Base-by-base conservation (phyloP, 2,113 vertebrate genomes). In the Lagenorhynchus albirostris region DNA sequence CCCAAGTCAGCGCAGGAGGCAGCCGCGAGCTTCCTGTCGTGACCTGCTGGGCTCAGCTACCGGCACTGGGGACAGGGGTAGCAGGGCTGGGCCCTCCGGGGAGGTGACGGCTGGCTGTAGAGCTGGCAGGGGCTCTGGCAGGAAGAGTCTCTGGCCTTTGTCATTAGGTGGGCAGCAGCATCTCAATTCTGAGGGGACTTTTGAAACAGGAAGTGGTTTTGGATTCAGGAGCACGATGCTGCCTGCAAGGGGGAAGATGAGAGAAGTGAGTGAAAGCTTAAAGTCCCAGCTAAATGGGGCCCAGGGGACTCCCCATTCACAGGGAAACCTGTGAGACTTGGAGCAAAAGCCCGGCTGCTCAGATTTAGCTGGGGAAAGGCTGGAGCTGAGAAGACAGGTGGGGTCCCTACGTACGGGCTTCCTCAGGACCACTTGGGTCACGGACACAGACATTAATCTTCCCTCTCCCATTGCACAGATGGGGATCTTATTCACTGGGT, bases 121-220 rank as follows among this genome's bases (percentile, higher is more conserved):
- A 73, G 53, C 67, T 80, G 67, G 77, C 70, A 47, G 79, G 55
- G 50, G 50, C 55, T 94, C 85, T 79, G 50, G 65, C 31, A 68
- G 31, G 87, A 96, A 95, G 63, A 77, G 25, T 55, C 41, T 71
- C 76, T 88, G 84, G 67, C 33, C 38, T 89, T 74, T 96, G 47
- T 33, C 55, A 73, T 33, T 38, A 92, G 41, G 68, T 94, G 58
- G 55, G 47, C 74, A 89, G 38, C 25, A 41, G 20, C 85, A 23
- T 76, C 77, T 91, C 11, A 4, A 55, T 86, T 86, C 95, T 74
- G 29, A 76, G 81, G 60, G 76, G 33, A 91, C 71, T 80, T 50
- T 81, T 31, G 41, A 95, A 95, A 89, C 18, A 79, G 71, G 47
- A 96, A 96, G 89, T 79, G n/a, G 12, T 86, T 97, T 91, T 82